Percentiles rank a stretch among this genome's conserved stretches.
phyloP scores from a whole-genome alignment of 2,113 vertebrate species.

The Malurus alboscapulatus region DNA sequence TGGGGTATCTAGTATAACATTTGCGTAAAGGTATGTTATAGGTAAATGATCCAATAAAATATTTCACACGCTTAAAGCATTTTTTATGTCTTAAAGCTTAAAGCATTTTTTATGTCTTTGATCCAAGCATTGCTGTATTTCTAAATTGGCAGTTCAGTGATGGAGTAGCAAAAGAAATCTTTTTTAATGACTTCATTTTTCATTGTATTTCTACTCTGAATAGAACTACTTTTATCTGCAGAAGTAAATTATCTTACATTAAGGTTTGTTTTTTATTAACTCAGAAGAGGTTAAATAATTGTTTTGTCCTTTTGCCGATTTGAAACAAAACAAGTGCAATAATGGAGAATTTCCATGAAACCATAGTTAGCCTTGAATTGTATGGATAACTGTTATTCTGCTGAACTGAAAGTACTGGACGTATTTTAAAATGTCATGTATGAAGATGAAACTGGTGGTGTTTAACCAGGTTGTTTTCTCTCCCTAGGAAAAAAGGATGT shows the following conservation, averaged over 20 bases:
- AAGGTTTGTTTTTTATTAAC: not conserved
- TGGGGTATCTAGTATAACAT: not conserved
- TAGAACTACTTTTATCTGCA: not conserved
- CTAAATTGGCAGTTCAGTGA: not conserved
- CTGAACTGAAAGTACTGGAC: not conserved
- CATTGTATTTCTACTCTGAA: not conserved
- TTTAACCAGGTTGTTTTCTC: conserved; percentile 21
- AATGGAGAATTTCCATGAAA: not conserved
- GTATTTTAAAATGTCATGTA: not conserved
- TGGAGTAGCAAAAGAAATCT: not conserved
- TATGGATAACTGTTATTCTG: not conserved
- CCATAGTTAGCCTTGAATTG: not conserved
- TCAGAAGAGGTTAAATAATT: not conserved
- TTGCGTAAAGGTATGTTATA: not conserved
- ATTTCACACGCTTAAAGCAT: not conserved
- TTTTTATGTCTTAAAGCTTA: not conserved
- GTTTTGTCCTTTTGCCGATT: not conserved
- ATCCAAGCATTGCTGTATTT: not conserved
- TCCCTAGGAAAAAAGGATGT: conserved; percentile 41
- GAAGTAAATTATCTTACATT: not conserved
- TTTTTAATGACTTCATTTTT: not conserved
- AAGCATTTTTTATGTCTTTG: not conserved
- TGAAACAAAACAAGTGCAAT: not conserved
- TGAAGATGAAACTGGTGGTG: not conserved
- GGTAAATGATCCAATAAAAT: not conserved